Evolutionary conservation across 1,140 invertebrate species (phyloP).

Genomic region (Thereuonema tuberculata): DNA sequence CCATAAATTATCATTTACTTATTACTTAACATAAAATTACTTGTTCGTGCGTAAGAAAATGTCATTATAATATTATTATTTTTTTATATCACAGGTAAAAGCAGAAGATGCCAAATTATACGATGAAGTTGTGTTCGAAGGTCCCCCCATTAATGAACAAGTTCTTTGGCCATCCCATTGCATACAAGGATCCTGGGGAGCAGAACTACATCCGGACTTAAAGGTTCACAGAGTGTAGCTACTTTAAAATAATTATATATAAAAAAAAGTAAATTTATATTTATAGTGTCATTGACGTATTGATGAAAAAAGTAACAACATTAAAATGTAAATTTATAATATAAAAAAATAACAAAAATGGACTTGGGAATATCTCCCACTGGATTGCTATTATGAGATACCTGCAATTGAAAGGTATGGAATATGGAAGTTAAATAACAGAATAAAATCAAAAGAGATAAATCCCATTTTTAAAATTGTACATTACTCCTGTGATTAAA

Average conservation of each 20-base stretch:
- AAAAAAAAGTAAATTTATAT: not conserved
- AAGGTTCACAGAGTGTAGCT: constrained; percentile 42
- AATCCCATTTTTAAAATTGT: too few species aligned
- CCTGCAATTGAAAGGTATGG: too few species aligned
- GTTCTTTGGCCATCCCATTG: constrained; percentile 90
- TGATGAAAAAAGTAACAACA: not conserved
- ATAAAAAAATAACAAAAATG: too few species aligned
- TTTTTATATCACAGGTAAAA: constrained; percentile 25
- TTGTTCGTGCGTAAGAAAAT: too few species aligned
- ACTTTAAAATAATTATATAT: not conserved
- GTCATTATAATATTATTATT: too few species aligned
- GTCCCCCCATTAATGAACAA: constrained; percentile 66
- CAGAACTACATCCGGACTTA: constrained; percentile 80
- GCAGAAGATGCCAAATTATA: constrained; percentile 62
- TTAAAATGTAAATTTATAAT: not conserved
- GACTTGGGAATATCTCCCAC: too few species aligned
- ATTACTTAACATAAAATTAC: too few species aligned
- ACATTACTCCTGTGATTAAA: too few species aligned
- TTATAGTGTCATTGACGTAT: not conserved
- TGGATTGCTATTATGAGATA: too few species aligned
- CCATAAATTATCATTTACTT: too few species aligned
- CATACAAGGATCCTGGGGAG: constrained; percentile 86
- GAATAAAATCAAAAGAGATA: too few species aligned
- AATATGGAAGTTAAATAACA: too few species aligned
- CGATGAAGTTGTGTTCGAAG: constrained; percentile 82